These are phyloP conservation scores for Protula sp. DNA, from an alignment of 2,888 invertebrate genomes.

Conservation along the genomic window DNA sequence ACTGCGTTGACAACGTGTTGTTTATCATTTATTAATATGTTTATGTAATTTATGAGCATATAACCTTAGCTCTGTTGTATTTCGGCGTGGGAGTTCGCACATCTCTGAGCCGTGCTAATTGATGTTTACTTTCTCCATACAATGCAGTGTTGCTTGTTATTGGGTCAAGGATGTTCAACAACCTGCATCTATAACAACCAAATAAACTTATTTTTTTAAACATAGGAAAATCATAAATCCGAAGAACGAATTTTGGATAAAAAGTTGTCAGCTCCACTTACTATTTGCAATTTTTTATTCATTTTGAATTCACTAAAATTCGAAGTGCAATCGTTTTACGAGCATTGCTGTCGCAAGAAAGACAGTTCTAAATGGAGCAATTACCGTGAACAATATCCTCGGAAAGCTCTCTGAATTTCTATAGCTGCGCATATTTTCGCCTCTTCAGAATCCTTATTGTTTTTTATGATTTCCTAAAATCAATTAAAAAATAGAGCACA, in stretches of 20 bases:
- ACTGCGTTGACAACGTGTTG: too few relatives aligned
- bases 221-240: too few relatives aligned
- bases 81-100: slow-evolving; percentile 3
- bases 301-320: not conserved
- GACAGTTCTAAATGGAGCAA: not conserved
- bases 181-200: slow-evolving; percentile 25
- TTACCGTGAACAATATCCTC: slow-evolving; percentile 33
- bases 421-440: slow-evolving; percentile 31
- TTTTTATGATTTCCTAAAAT: not conserved
- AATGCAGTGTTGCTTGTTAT: slow-evolving; percentile 31
- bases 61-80: too few relatives aligned
- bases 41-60: too few relatives aligned
- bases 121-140: slow-evolving; percentile 32
- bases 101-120: slow-evolving; percentile 26
- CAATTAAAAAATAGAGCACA: too few relatives aligned
- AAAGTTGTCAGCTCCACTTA: not conserved
- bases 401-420: slow-evolving; percentile 36
- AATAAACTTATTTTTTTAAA: not conserved
- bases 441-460: slow-evolving; percentile 27
- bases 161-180: slow-evolving; percentile 25
- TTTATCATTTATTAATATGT: too few relatives aligned
- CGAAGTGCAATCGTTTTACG: not conserved
- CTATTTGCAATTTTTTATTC: not conserved
- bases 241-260: not conserved
- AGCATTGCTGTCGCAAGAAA: too few relatives aligned